A percentile compares a stretch with the other conserved stretches of the same genome.
These are phyloP conservation scores for Listronotus bonariensis DNA, from an alignment of 1,140 invertebrate species.

Conservation along the genomic window DNA sequence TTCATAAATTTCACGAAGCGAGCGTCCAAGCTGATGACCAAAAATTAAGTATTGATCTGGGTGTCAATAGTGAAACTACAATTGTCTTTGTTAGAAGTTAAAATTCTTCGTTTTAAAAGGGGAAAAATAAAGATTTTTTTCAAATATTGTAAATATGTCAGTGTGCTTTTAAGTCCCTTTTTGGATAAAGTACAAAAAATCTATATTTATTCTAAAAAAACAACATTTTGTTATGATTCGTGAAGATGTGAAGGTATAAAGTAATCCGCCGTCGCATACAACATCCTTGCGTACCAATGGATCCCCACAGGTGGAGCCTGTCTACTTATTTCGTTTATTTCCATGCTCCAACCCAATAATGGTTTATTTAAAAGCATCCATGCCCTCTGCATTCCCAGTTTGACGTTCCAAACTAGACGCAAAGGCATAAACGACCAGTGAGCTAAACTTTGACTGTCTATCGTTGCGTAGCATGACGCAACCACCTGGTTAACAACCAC, in stretches of 20 bases:
- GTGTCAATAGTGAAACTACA: too few relatives aligned
- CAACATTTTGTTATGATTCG: conserved; percentile 16
- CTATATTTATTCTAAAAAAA: not conserved
- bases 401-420: conserved; percentile 62
- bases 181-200: conserved; percentile 8
- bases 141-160: too few relatives aligned
- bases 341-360: conserved; percentile 35
- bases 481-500: conserved; percentile 89
- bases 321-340: conserved; percentile 33
- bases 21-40: too few relatives aligned
- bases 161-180: too few relatives aligned
- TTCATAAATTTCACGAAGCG: too few relatives aligned
- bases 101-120: too few relatives aligned
- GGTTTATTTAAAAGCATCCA: conserved; percentile 53
- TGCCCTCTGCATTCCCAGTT: conserved; percentile 46
- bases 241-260: conserved; percentile 62
- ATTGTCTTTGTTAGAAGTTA: too few relatives aligned
- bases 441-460: conserved; percentile 82
- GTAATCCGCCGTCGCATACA: conserved; percentile 73
- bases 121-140: too few relatives aligned
- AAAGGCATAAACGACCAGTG: conserved; percentile 84
- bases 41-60: too few relatives aligned
- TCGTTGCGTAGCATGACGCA: conserved; percentile 92
- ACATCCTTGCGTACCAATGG: conserved; percentile 83
- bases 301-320: conserved; percentile 62